These are phyloP conservation scores for Chlorops oryzae DNA, from an alignment of 1,140 invertebrate species.

Conservation along the genomic window DNA sequence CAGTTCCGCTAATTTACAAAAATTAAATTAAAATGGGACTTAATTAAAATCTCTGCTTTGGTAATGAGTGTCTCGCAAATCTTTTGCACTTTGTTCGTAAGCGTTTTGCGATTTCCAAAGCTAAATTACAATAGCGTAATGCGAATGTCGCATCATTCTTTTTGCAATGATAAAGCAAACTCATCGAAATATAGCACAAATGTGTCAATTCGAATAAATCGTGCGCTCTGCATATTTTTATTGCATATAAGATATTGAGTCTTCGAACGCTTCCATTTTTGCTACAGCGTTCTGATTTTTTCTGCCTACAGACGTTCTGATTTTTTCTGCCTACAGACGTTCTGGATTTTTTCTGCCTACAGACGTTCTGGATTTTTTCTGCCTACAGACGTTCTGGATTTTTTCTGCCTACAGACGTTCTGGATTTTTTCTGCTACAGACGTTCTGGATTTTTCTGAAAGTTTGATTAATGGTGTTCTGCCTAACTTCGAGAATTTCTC, in stretches of 20 bases:
- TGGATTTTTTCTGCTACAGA: too few species aligned
- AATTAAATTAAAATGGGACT: slow-evolving; percentile 18
- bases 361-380: too few species aligned
- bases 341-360: too few species aligned
- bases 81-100: slow-evolving; percentile 54
- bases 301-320: too few species aligned
- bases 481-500: too few species aligned
- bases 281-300: too few species aligned
- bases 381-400: too few species aligned
- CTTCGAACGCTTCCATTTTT: slow-evolving; percentile 58
- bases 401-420: too few species aligned
- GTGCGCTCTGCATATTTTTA: slow-evolving; percentile 63
- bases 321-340: too few species aligned
- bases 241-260: slow-evolving; percentile 63
- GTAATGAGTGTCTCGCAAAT: slow-evolving; percentile 56
- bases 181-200: slow-evolving; percentile 66
- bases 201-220: slow-evolving; percentile 72
- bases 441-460: too few species aligned
- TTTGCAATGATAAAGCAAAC: slow-evolving; percentile 57
- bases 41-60: slow-evolving; percentile 60
- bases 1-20: neutral
- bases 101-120: slow-evolving; percentile 60
- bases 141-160: slow-evolving; percentile 34
- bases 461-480: too few species aligned
- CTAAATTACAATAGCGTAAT: slow-evolving; percentile 54